Evolutionary conservation across 2,797 vertebrate genomes (phyloP).

Genomic region (Sebastes miniatus): DNA sequence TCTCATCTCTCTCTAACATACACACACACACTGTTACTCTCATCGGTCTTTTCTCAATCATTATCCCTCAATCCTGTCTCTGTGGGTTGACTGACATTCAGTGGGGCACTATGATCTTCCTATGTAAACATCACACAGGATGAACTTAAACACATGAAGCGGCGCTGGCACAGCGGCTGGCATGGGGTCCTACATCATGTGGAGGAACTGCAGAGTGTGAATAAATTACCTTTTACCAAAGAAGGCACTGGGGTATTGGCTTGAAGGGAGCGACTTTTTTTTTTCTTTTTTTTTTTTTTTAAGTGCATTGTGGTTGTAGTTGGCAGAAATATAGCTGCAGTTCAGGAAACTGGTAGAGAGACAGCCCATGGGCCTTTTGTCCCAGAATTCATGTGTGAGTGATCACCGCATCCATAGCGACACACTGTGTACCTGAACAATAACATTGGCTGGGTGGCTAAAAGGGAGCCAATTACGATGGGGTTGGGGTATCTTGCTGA

Average conservation of each 20-base stretch:
- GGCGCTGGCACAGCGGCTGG: constrained; percentile 42
- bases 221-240: constrained; percentile 58
- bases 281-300: not conserved
- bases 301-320: constrained; percentile 39
- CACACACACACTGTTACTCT: not conserved
- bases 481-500: constrained; percentile 69
- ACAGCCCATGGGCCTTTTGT: constrained; percentile 67
- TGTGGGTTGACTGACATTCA: constrained; percentile 57
- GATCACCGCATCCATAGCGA: constrained; percentile 75
- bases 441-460: constrained; percentile 72
- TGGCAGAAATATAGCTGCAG: constrained; percentile 44
- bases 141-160: constrained; percentile 55
- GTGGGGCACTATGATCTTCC: constrained; percentile 46
- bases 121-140: constrained; percentile 67
- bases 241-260: constrained; percentile 21
- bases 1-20: not conserved
- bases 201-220: constrained; percentile 39
- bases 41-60: constrained; percentile 18
- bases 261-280: constrained; percentile 9
- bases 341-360: constrained; percentile 42
- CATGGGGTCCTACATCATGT: constrained; percentile 49
- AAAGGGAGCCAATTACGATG: constrained; percentile 80
- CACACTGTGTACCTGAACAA: constrained; percentile 77
- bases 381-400: constrained; percentile 66
- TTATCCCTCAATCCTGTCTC: constrained; percentile 22